Evolutionary conservation across 2,113 vertebrate genomes (phyloP).

Genomic region (Isichthys henryi): DNA sequence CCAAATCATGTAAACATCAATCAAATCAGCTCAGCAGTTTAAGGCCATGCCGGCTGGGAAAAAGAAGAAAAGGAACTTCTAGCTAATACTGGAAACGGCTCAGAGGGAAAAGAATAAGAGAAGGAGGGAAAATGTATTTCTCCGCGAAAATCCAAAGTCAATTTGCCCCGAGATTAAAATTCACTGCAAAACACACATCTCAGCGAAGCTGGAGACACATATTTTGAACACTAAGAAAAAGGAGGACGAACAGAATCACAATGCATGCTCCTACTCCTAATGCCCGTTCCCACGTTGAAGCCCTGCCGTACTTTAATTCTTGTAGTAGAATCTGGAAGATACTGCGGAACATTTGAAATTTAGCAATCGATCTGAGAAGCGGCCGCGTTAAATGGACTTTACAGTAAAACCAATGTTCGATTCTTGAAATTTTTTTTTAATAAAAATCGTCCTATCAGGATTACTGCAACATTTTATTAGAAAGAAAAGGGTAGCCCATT

Average conservation of each 20-base stretch:
- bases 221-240: neutral
- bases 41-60: neutral
- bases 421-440: too few relatives aligned
- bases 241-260: neutral
- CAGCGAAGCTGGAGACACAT: neutral
- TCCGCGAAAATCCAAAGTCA: neutral
- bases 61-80: neutral
- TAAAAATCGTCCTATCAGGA: neutral
- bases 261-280: neutral
- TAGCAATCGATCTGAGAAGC: neutral
- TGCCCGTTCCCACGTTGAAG: neutral
- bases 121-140: neutral
- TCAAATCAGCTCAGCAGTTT: neutral
- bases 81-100: neutral
- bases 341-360: neutral
- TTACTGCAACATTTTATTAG: neutral
- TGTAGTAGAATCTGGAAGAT: too few relatives aligned
- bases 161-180: neutral
- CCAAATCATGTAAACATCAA: neutral
- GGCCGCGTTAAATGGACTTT: neutral
- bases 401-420: neutral
- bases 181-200: neutral
- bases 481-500: neutral
- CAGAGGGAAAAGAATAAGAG: neutral
- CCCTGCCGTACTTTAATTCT: neutral